Conservation (phyloP, 2,888 invertebrate species). For the Hymenopus coronatus region DNA sequence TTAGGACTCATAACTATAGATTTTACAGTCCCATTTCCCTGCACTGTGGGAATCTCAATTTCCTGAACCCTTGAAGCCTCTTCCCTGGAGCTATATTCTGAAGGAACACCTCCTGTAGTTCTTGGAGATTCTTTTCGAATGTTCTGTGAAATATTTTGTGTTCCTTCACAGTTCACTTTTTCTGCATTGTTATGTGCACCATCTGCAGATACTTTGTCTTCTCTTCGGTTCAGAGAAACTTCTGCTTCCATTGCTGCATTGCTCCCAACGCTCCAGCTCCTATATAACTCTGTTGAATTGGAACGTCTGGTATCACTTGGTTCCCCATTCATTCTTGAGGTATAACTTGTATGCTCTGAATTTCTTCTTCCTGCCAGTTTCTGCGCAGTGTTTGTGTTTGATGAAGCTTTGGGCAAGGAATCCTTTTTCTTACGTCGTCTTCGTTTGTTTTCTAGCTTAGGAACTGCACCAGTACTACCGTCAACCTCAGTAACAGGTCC, state of each 20-base stretch:
- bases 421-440: conserved; percentile 53
- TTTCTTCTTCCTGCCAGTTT: conserved; percentile 27
- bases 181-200: background rate
- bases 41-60: background rate
- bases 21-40: conserved; percentile 14
- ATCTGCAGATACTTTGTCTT: background rate
- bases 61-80: background rate
- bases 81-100: background rate
- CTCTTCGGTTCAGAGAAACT: background rate
- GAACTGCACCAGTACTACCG: conserved; percentile 44
- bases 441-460: conserved; percentile 42
- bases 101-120: background rate
- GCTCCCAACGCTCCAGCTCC: background rate
- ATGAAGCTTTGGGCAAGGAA: conserved; percentile 23
- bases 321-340: background rate
- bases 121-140: conserved; percentile 7
- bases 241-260: background rate
- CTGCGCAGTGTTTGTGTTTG: conserved; percentile 3
- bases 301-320: conserved; percentile 1
- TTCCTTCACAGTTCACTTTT: background rate
- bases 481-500: conserved; percentile 41
- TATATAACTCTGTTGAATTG: conserved; percentile 9
- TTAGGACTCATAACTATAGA: background rate
- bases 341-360: conserved; percentile 8
- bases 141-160: background rate